Percentiles rank a stretch among this genome's conserved stretches.
These are phyloP conservation scores for Aviceda subcristata DNA, from an alignment of 2,113 vertebrate species.

Conservation along the genomic window DNA sequence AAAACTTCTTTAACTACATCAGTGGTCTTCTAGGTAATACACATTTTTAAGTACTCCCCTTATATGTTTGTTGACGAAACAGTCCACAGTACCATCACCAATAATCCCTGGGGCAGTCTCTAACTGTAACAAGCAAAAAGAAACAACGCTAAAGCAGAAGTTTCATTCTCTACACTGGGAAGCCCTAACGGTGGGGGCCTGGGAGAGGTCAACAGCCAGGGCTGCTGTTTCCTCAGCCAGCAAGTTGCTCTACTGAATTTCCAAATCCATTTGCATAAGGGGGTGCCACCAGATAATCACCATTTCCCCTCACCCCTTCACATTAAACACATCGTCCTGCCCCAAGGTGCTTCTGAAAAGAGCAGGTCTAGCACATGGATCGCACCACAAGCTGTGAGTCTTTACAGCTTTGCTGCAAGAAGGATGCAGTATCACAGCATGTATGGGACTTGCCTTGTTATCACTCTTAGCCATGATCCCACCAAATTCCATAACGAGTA, in stretches of 20 bases:
- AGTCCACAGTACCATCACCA: background rate
- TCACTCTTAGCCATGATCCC: background rate
- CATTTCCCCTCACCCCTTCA: background rate
- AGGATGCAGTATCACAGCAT: background rate
- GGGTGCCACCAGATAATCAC: background rate
- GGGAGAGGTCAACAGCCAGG: background rate
- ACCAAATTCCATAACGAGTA: background rate
- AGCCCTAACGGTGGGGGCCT: background rate
- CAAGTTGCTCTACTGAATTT: background rate
- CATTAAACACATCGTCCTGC: background rate
- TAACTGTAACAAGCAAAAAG: background rate
- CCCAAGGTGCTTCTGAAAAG: background rate
- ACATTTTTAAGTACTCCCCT: background rate
- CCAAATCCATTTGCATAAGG: background rate
- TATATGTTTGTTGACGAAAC: background rate
- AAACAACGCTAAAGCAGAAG: background rate
- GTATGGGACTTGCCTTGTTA: background rate
- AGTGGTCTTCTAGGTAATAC: background rate
- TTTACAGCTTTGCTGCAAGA: background rate
- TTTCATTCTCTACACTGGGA: background rate
- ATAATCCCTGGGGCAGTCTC: background rate
- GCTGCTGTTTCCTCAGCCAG: background rate
- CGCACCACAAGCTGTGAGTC: background rate
- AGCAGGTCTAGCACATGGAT: background rate
- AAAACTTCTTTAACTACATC: background rate